Evolutionary conservation across 1,140 invertebrate species (phyloP), one percentile per base, ranked within the genome.

Genomic region (Reticulitermes speratus): DNA sequence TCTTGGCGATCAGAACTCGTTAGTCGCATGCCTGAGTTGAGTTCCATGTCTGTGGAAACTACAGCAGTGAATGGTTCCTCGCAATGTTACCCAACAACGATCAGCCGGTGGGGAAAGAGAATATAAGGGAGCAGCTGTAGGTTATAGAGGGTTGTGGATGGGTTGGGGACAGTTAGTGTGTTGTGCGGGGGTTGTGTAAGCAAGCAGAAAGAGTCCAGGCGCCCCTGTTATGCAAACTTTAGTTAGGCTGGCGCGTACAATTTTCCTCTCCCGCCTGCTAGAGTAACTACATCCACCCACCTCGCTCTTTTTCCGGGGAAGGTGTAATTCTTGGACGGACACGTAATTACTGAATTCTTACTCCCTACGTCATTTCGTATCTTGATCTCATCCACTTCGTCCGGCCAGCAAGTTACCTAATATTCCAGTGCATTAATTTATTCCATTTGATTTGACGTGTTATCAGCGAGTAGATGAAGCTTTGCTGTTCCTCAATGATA

Each of bases 141-240:
- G 65, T 75, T 75, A 30, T 75, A 75, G 65, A 75, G 65, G n/a
- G 65, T 75, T 25, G 65, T 75, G 25, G 65, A 75, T 75, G 65
- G 59, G 59, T 65, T 65, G 59, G 59, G 55, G 59, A 65, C 59
- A 65, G 59, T 65, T 65, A 65, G 59, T 8, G 59, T 48, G 55
- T n/a, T 65, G 65, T 75, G 65, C 65, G 65, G 65, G 59, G 25
- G 12, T 65, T 65, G 59, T 23, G 59, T 65, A 65, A 65, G 59
- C 59, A 65, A 65, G 59, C 59, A 65, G 59, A 65, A 65, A 65
- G 59, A 21, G 25, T n/a, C 16, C 59, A 65, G 59, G 59, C 59
- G 59, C 59, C 59, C 59, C 59, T 23, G 59, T 65, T 65, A 65
- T 65, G 59, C 59, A 65, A 65, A 65, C 59, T 65, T 65, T 23